Conservation (phyloP, 2,888 invertebrate genomes). For the Pterobdella sp. region DNA sequence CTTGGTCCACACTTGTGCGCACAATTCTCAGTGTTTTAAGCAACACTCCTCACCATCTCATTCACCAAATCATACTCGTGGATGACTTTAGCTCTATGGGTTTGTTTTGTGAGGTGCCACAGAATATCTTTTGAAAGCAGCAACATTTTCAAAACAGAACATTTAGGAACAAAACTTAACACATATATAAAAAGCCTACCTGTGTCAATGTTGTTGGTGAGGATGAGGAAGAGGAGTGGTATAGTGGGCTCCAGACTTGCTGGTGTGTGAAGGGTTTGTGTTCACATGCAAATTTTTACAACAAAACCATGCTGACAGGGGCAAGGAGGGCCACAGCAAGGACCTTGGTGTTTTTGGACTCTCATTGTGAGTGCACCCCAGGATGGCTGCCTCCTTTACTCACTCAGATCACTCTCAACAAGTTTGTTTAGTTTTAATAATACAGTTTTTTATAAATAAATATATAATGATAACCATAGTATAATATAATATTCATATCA, state of each 20-base stretch:
- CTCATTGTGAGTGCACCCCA: constrained; percentile 94
- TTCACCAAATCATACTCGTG: constrained; percentile 90
- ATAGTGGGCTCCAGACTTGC: constrained; percentile 86
- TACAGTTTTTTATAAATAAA: no score
- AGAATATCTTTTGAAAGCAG: background rate
- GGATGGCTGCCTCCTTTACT: constrained; percentile 97
- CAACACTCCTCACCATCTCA: constrained; percentile 74
- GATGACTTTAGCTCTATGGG: constrained; percentile 78
- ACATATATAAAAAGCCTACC: constrained; percentile 77
- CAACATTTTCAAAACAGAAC: constrained; percentile 49
- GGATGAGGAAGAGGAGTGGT: constrained; percentile 86
- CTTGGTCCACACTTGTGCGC: constrained; percentile 89
- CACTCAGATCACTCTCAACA: constrained; percentile 80
- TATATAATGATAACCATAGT: no score
- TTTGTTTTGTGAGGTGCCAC: background rate
- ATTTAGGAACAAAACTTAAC: constrained; percentile 78
- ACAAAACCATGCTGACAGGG: constrained; percentile 40
- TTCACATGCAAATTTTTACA: constrained; percentile 13
- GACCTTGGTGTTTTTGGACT: constrained; percentile 89
- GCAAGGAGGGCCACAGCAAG: constrained; percentile 59
- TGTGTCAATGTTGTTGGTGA: constrained; percentile 73
- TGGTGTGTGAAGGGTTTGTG: constrained; percentile 55
- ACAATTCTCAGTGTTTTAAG: constrained; percentile 96
- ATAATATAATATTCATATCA: no score
- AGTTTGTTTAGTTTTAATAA: no score